These are phyloP conservation scores for Petrocephalus microphthalmus DNA, from an alignment of 2,113 vertebrate genomes.

Conservation along the genomic window DNA sequence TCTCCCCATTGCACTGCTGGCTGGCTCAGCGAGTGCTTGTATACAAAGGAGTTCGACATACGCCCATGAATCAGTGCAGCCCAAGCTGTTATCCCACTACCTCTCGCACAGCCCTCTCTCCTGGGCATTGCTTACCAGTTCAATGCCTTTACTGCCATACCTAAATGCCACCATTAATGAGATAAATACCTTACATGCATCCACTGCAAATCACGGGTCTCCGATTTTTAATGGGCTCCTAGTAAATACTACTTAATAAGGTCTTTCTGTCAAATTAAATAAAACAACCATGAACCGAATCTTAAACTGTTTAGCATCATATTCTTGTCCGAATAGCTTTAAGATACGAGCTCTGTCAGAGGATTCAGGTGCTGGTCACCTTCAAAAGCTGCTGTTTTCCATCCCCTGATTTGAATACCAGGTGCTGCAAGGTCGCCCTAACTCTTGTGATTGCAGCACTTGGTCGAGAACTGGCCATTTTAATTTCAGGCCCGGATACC, in stretches of 20 bases:
- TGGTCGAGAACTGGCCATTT: constrained; percentile 36
- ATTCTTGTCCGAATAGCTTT: neutral
- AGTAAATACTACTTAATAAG: neutral
- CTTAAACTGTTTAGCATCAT: too few relatives aligned
- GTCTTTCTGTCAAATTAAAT: neutral
- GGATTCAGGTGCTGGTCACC: constrained; percentile 19
- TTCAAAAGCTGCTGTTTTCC: constrained; percentile 29
- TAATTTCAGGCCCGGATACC: constrained; percentile 34
- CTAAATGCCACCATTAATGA: neutral
- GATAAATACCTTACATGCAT: neutral
- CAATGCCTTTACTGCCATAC: neutral
- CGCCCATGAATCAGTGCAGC: neutral
- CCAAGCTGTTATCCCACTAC: neutral
- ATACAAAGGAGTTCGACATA: neutral
- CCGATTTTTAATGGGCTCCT: neutral
- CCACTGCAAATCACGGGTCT: neutral
- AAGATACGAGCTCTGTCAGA: neutral
- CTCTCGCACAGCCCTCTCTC: neutral
- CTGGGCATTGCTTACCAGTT: neutral
- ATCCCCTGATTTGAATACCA: constrained; percentile 24
- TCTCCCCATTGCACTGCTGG: neutral
- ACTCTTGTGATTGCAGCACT: constrained; percentile 37
- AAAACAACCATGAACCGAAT: neutral
- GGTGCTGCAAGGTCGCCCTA: constrained; percentile 27
- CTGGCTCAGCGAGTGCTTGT: neutral